Evolutionary conservation across 2,888 invertebrate genomes (phyloP).

Genomic region (Phyllotreta striolata): DNA sequence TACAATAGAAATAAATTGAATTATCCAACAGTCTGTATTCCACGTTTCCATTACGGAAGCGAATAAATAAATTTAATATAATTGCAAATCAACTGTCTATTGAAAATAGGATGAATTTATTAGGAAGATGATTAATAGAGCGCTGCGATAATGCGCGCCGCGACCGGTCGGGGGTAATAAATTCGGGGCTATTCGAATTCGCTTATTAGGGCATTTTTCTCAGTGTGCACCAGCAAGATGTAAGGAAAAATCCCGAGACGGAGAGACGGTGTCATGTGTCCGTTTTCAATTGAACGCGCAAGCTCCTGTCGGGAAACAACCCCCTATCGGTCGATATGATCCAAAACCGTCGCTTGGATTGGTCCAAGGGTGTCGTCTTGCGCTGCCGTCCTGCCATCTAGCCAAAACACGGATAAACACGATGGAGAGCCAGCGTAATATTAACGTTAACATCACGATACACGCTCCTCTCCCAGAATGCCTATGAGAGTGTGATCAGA

Average conservation of each 20-base stretch:
- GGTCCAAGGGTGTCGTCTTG: conserved; percentile 52
- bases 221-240: too few relatives aligned
- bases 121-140: too few relatives aligned
- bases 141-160: too few relatives aligned
- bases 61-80: too few relatives aligned
- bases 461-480: conserved; percentile 56
- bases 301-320: conserved; percentile 4
- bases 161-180: too few relatives aligned
- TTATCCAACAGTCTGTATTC: too few relatives aligned
- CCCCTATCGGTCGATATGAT: conserved; percentile 31
- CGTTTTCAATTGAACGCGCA: conserved; percentile 26
- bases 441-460: conserved; percentile 40
- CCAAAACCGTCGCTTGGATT: conserved; percentile 45
- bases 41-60: too few relatives aligned
- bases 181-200: too few relatives aligned
- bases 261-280: conserved; percentile 13
- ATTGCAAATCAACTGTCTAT: too few relatives aligned
- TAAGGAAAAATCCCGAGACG: not conserved
- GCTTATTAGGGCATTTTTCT: too few relatives aligned
- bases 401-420: conserved; percentile 35
- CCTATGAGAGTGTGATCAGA: conserved; percentile 53
- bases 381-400: conserved; percentile 55
- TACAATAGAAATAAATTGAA: too few relatives aligned
- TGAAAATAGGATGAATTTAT: too few relatives aligned
- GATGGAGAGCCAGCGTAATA: conserved; percentile 55